A percentile compares a stretch with the other conserved stretches of the same genome.
Conservation (phyloP, 2,113 vertebrate genomes). For the Marmota monax region DNA sequence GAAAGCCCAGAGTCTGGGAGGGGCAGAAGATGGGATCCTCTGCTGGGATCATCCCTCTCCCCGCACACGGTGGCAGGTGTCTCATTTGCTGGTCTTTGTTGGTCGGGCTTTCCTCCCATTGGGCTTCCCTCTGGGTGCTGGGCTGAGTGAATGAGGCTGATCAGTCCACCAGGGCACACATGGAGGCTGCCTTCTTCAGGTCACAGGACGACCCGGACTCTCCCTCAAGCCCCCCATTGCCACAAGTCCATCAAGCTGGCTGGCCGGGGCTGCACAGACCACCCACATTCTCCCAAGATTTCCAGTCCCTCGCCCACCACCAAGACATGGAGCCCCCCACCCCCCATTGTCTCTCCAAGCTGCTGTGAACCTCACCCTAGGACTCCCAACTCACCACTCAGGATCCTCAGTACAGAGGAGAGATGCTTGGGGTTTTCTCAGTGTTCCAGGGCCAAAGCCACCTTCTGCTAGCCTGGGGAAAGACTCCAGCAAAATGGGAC, state of each 20-base stretch:
- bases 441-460: slow-evolving; percentile 15
- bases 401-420: not conserved
- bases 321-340: not conserved
- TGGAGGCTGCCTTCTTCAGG: not conserved
- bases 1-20: not conserved
- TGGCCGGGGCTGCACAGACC: not conserved
- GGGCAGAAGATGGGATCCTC: not conserved
- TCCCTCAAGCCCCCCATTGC: not conserved
- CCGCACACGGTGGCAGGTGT: not conserved
- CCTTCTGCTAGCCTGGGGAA: not conserved
- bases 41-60: not conserved
- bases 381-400: slow-evolving; percentile 72
- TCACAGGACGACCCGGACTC: not conserved
- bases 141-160: not conserved
- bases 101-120: not conserved
- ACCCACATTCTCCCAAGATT: not conserved
- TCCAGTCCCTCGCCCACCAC: not conserved
- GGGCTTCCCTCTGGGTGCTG: not conserved
- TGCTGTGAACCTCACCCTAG: not conserved
- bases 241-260: not conserved
- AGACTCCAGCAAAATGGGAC: slow-evolving; percentile 56
- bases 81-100: not conserved
- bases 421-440: not conserved
- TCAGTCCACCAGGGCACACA: not conserved
- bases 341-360: not conserved